phyloP scores from a whole-genome alignment of 30 jellyfish, hydroid and myxozoan species.

The Pseudorhiza aurosa region DNA sequence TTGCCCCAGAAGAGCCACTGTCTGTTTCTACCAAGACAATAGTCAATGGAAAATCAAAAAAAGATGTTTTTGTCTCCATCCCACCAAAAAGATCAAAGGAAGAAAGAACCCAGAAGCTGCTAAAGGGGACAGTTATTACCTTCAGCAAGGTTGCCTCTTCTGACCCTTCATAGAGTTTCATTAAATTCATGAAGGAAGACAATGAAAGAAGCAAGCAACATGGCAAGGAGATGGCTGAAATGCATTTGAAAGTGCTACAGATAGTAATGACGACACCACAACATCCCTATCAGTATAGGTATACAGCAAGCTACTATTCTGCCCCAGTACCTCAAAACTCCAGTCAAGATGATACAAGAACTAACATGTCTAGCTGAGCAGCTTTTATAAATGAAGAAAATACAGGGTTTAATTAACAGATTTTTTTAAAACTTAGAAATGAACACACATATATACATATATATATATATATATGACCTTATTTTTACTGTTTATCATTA shows the following conservation, averaged over 20 bases:
- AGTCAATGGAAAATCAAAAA: not conserved
- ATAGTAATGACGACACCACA: constrained; percentile 43
- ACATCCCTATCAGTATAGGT: not conserved
- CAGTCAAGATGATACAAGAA: constrained; percentile 2
- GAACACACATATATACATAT: too few relatives aligned
- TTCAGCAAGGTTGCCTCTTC: constrained; percentile 42
- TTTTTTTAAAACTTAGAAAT: not conserved
- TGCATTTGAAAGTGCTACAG: constrained; percentile 42
- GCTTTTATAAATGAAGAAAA: constrained; percentile 4
- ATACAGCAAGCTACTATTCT: not conserved
- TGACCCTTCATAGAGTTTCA: constrained; percentile 26
- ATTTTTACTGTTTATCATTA: not conserved
- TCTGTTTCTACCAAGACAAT: constrained; percentile 6
- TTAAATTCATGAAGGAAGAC: constrained; percentile 27
- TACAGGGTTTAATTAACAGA: constrained; percentile 10
- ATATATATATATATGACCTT: not conserved
- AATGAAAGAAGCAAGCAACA: constrained; percentile 31
- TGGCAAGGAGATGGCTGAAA: constrained; percentile 37
- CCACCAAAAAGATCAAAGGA: constrained; percentile 30
- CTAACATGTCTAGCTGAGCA: constrained; percentile 1
- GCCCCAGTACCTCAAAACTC: not conserved
- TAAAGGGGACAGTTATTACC: constrained; percentile 22
- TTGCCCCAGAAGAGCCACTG: too few relatives aligned
- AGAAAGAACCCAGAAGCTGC: constrained; percentile 28
- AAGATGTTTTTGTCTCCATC: constrained; percentile 18